phyloP scores from a whole-genome alignment of 30 jellyfish, hydroid and myxozoan genomes.

The Hydractinia symbiolongicarpus region DNA sequence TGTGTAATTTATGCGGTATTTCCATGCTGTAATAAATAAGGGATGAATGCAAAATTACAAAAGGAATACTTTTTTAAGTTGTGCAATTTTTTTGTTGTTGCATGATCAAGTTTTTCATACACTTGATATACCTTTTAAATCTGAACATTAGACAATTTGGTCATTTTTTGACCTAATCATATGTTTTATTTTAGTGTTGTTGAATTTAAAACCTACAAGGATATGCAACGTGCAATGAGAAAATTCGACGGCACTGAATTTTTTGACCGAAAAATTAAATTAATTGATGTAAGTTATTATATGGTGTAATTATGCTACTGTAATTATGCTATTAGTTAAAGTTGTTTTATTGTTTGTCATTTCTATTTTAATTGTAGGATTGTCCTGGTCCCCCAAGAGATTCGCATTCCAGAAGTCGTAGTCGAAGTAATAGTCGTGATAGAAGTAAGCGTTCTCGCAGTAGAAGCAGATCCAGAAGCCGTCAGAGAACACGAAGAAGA shows the following conservation, averaged over 20 bases:
- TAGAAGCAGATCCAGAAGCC: conserved; percentile 26
- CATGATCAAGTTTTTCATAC: background rate
- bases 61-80: background rate
- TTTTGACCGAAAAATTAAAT: conserved; percentile 69
- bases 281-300: conserved; percentile 75
- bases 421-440: conserved; percentile 21
- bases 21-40: conserved; percentile 6
- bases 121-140: background rate
- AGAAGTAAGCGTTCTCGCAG: conserved; percentile 22
- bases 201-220: conserved; percentile 78
- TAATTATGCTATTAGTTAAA: background rate
- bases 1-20: conserved; percentile 6
- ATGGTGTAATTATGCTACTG: background rate
- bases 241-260: conserved; percentile 83
- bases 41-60: conserved; percentile 10
- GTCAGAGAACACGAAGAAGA: conserved; percentile 7
- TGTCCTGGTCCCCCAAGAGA: conserved; percentile 39
- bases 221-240: conserved; percentile 65
- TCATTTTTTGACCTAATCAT: background rate
- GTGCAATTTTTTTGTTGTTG: background rate
- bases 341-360: background rate
- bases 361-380: conserved; percentile 5
- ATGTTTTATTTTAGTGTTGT: conserved; percentile 65
- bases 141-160: background rate
- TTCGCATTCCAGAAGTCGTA: conserved; percentile 3